Evolutionary conservation across 2,797 vertebrate species (phyloP).

Genomic region (Phaenicophaeus curvirostris): DNA sequence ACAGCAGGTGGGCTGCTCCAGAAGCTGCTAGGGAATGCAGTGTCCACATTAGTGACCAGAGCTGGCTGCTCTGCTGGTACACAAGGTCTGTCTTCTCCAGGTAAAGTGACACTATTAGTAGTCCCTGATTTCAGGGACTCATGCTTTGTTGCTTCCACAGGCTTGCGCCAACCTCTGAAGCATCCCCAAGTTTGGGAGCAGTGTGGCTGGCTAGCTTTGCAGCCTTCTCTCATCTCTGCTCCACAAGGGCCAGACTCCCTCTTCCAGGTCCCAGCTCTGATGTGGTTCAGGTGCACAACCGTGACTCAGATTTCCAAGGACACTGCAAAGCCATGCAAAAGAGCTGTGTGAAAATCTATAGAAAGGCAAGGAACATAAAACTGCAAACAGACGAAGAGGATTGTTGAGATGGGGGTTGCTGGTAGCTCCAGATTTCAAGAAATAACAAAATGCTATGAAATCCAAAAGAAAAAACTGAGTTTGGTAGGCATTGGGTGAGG

Average conservation of each 20-base stretch:
- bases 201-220: background rate
- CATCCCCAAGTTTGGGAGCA: background rate
- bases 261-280: background rate
- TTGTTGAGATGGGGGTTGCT: background rate
- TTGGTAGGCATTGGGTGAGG: background rate
- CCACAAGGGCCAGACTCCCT: background rate
- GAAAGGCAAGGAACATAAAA: background rate
- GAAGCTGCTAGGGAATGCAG: background rate
- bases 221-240: background rate
- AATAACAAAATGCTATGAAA: background rate
- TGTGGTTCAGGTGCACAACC: background rate
- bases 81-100: background rate
- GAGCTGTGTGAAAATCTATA: background rate
- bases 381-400: background rate
- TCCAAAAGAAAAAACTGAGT: background rate
- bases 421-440: background rate
- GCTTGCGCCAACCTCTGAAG: background rate
- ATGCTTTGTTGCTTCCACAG: background rate
- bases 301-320: background rate
- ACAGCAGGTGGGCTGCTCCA: background rate
- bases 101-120: background rate
- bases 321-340: background rate
- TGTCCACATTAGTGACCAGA: background rate
- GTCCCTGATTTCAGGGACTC: background rate
- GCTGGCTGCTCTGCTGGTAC: background rate